Conservation (phyloP, 2,113 vertebrate species). For the Xerus inauris region DNA sequence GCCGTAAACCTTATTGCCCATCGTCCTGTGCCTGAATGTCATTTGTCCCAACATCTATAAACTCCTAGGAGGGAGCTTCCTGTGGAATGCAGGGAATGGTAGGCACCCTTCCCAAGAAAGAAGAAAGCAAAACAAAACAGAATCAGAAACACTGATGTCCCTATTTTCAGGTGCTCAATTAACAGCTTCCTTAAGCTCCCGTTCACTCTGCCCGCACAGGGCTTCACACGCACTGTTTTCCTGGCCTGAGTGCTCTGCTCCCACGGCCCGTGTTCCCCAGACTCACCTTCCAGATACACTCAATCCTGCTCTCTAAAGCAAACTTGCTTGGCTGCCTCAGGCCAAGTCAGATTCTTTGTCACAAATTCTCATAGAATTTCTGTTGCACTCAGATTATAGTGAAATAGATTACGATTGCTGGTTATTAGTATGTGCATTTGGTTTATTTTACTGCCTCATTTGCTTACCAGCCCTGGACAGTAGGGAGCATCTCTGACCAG, state of each 20-base stretch:
- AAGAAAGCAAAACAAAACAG: background rate
- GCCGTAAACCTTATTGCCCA: no score
- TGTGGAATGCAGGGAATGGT: background rate
- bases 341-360: background rate
- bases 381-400: background rate
- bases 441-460: background rate
- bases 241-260: background rate
- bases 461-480: background rate
- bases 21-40: background rate
- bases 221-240: fast-evolving
- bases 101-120: no score
- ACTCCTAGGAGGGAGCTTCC: background rate
- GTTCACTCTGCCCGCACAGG: background rate
- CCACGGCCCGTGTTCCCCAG: background rate
- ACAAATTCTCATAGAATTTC: background rate
- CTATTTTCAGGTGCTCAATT: background rate
- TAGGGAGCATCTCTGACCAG: background rate
- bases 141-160: fast-evolving
- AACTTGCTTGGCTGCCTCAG: no score
- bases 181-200: background rate
- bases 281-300: background rate
- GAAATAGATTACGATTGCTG: background rate
- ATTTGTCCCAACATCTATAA: background rate
- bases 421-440: background rate
- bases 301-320: background rate